Evolutionary conservation across 1,140 invertebrate species (phyloP), one percentile per base, ranked within the genome.

Genomic region (Drosophila teissieri): DNA sequence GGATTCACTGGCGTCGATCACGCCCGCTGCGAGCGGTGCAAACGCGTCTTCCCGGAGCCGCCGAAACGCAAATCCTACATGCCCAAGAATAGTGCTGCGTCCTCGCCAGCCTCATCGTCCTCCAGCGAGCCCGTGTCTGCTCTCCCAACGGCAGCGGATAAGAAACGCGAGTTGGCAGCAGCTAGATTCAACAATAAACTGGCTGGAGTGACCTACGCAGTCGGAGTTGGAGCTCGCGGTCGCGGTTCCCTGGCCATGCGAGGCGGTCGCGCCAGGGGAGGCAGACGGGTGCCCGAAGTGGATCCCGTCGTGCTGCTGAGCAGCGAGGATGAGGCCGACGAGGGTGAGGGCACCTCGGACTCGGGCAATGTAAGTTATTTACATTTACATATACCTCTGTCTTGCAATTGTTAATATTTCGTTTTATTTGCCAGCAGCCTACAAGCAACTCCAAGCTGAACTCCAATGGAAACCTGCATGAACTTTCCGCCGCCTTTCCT

Each of bases 1-100:
- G 96, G 96, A 19, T 95, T 95, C 74, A 94, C 94, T 46, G 95
- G 95, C 14, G 93, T 93, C 76, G 95, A 96, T 89, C 96, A 96
- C 88, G 95, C 94, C 82, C 94, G 93, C 48, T 97, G 96, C 91
- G 93, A 95, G 89, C 93, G 96, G 84, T 94, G 94, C 91, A 94
- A 93, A 82, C 89, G 94, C 76, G 93, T 94, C 65, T 94, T 94
- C 63, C 93, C 93, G 14, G 94, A 94, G 69, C 93, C 94, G 48
- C 94, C 94, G 14, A 94, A 94, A 84, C 93, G 93, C 60, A 93
- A 94, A 74, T 93, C 94, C 52, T 92, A 93, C 92, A 73, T 80
- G 55, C 73, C 67, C 14, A 91, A 83, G 51, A 46, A 82, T 7
- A 61, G 57, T 51, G 69, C 74, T 12, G 46, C 63, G 6, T 49